These are phyloP conservation scores for Hippocampus kuda DNA, from an alignment of 2,797 vertebrate genomes.

Conservation along the genomic window DNA sequence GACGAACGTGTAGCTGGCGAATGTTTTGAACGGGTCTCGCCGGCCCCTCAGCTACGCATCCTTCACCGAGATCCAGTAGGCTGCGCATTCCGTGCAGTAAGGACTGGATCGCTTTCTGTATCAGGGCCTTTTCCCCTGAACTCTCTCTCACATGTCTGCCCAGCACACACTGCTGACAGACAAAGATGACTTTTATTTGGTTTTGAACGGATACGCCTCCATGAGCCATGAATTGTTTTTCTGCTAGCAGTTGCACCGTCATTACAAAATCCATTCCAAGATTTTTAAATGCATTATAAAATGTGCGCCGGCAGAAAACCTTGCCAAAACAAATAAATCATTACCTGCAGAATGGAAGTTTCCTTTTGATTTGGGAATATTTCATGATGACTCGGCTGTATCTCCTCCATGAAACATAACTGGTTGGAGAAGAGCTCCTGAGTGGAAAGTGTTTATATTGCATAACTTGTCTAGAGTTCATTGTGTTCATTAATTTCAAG, in stretches of 20 bases:
- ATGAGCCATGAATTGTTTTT: neutral
- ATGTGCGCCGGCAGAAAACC: neutral
- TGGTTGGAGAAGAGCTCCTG: slow-evolving; percentile 21
- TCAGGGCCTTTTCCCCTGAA: slow-evolving; percentile 53
- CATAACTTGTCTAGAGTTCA: neutral
- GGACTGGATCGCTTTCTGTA: slow-evolving; percentile 57
- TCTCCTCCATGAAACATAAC: slow-evolving; percentile 33
- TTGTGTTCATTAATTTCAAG: neutral
- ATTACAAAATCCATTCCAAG: neutral
- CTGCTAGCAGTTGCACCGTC: neutral
- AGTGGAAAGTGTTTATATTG: neutral
- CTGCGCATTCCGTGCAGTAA: slow-evolving; percentile 67
- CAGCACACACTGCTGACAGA: slow-evolving; percentile 33
- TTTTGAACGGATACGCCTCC: neutral
- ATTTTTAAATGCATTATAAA: neutral
- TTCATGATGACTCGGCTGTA: slow-evolving; percentile 24
- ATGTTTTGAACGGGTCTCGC: slow-evolving; percentile 57
- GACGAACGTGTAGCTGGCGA: slow-evolving; percentile 59
- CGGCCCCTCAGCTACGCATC: slow-evolving; percentile 57
- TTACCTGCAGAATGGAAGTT: slow-evolving; percentile 49
- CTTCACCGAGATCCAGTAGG: slow-evolving; percentile 70
- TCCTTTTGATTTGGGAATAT: slow-evolving; percentile 27
- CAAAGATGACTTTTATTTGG: neutral
- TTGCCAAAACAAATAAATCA: neutral
- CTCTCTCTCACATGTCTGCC: slow-evolving; percentile 58